Evolutionary conservation across 2,113 vertebrate species (phyloP), one percentile per base, ranked within the genome.

Genomic region (Telmatochromis sp.): DNA sequence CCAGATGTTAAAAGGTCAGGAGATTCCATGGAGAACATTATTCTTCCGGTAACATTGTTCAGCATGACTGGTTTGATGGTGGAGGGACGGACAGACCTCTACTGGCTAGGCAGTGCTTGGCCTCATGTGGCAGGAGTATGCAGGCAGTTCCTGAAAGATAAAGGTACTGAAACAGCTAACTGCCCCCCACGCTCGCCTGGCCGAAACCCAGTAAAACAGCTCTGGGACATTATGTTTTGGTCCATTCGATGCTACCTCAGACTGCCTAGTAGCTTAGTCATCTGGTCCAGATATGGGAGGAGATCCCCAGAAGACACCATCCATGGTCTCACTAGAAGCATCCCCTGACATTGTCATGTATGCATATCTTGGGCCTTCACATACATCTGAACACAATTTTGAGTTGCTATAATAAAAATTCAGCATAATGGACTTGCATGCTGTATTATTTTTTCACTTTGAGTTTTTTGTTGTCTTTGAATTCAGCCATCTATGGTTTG

Each of bases 141-240:
- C 60, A 68, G 11, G 33, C 60, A 37, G 60, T 68, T 68, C 19
- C 60, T 37, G 33, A 37, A 68, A 8, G 63, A 68, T 68, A 37
- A 65, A 37, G 19, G 60, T 1, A 21, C 60, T 37, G 19, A 37
- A 65, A 37, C 19, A 68, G 0, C 19, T 21, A 21, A 68, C 6
- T 37, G 33, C 0, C 11, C 19, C 17, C 0, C 60, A 13, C 0
- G 2, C 33, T 21, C 3, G 0, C 33, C 33, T 65, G 60, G 60
- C 4, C 0, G 4, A 37, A 65, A 37, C 11, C 33, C 33, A 65
- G 60, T 65, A 37, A 37, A 65, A 37, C 33, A 37, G 19, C 19
- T 37, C 60, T 65, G 60, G 33, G 19, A 68, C 2, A 37, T 68
- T 37, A 37, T 68, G 60, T 8, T 13, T 68, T 21, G 19, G 60